These are phyloP conservation scores for Augochlorella aurata DNA, from an alignment of 2,888 invertebrate genomes.

Conservation along the genomic window DNA sequence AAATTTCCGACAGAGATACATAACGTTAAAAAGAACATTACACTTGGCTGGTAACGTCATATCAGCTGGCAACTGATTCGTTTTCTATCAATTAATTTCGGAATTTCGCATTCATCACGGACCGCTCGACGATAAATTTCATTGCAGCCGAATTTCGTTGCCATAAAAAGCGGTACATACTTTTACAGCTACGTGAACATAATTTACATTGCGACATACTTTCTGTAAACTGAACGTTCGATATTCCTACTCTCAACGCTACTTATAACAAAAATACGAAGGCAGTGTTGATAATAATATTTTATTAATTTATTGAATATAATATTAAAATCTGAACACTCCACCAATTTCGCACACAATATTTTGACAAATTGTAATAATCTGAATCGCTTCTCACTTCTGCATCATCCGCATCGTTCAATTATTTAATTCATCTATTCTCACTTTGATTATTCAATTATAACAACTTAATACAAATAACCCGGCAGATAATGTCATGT, in stretches of 20 bases:
- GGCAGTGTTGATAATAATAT: too few relatives aligned
- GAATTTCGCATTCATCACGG: slow-evolving; percentile 34
- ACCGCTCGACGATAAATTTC: slow-evolving; percentile 29
- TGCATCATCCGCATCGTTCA: too few relatives aligned
- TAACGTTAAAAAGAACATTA: slow-evolving; percentile 36
- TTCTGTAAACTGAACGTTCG: neutral
- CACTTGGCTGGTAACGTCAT: slow-evolving; percentile 39
- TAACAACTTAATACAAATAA: too few relatives aligned
- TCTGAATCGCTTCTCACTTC: too few relatives aligned
- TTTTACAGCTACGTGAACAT: neutral
- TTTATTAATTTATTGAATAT: too few relatives aligned
- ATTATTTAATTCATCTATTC: too few relatives aligned
- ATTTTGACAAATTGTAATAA: too few relatives aligned
- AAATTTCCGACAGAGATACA: slow-evolving; percentile 41
- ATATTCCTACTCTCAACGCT: neutral
- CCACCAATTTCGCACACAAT: too few relatives aligned
- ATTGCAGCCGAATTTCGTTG: neutral
- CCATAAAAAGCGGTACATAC: neutral
- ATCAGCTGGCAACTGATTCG: slow-evolving; percentile 41
- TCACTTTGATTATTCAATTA: too few relatives aligned
- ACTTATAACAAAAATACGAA: neutral
- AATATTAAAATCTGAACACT: too few relatives aligned
- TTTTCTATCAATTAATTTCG: slow-evolving; percentile 51
- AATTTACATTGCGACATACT: neutral
- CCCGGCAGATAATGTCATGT: too few relatives aligned